Conservation (phyloP, 2,113 vertebrate species). For the Recurvirostra avosetta region DNA sequence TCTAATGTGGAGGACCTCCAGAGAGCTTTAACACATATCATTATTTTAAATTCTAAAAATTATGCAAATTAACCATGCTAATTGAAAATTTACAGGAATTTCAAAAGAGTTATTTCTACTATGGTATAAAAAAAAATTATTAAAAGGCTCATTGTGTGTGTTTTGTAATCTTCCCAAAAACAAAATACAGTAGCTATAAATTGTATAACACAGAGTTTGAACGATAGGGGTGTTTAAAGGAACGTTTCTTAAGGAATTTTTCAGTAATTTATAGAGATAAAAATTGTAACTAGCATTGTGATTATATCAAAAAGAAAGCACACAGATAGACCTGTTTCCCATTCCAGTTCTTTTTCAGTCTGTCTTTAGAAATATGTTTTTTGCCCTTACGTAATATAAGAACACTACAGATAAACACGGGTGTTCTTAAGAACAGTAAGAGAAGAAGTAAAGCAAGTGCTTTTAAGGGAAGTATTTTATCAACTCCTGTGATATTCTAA, state of each 20-base stretch:
- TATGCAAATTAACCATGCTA: neutral
- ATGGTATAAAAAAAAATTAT: neutral
- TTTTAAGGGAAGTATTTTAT: neutral
- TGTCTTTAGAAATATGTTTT: neutral
- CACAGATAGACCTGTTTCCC: constrained; percentile 10
- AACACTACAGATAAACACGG: neutral
- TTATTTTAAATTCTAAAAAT: constrained; percentile 6
- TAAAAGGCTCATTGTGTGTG: neutral
- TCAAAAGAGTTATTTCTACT: neutral
- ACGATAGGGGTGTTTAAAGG: neutral
- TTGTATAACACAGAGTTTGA: neutral
- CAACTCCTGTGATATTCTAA: neutral
- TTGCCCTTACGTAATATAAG: neutral
- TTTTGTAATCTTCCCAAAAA: neutral
- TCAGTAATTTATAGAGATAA: constrained; percentile 1
- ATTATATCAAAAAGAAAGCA: neutral
- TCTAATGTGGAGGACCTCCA: neutral
- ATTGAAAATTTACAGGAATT: neutral
- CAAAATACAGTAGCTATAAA: neutral
- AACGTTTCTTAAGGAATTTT: neutral
- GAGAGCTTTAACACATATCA: neutral
- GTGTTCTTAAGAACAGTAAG: neutral
- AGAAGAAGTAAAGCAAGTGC: neutral
- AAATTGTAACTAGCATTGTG: neutral
- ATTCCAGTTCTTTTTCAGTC: neutral